Evolutionary conservation across 2,113 vertebrate species (phyloP).

Genomic region (Suncus etruscus): DNA sequence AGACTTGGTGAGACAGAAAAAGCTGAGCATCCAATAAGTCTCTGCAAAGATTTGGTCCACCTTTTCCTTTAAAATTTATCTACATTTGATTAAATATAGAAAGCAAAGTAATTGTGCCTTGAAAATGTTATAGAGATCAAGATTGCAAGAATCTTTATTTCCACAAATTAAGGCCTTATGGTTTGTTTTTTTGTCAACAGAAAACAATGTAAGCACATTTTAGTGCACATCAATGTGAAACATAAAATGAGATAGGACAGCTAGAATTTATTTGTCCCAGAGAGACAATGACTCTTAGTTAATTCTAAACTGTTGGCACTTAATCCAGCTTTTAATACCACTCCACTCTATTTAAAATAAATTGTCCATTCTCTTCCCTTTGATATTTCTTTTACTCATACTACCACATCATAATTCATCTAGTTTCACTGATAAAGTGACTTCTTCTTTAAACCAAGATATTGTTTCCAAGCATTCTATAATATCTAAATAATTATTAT

Average conservation of each 20-base stretch:
- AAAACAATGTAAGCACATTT: slow-evolving; percentile 60
- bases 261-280: slow-evolving; percentile 72
- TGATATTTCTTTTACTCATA: slow-evolving; percentile 46
- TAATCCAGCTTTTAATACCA: slow-evolving; percentile 70
- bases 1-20: neutral
- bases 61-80: neutral
- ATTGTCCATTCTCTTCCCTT: slow-evolving; percentile 59
- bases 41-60: neutral
- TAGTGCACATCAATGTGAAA: slow-evolving; percentile 57
- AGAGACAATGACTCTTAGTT: slow-evolving; percentile 69
- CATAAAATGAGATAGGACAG: slow-evolving; percentile 69
- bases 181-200: slow-evolving; percentile 17
- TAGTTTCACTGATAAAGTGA: slow-evolving; percentile 54
- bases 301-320: slow-evolving; percentile 73
- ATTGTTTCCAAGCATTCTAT: slow-evolving; percentile 62
- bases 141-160: slow-evolving; percentile 45
- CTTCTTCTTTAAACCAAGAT: slow-evolving; percentile 60
- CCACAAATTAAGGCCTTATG: slow-evolving; percentile 43
- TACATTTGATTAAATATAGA: slow-evolving; percentile 54
- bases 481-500: slow-evolving; percentile 57
- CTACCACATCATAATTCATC: slow-evolving; percentile 56
- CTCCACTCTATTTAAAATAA: slow-evolving; percentile 66
- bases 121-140: slow-evolving; percentile 45
- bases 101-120: slow-evolving; percentile 44
- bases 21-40: slow-evolving; percentile 22